These are phyloP conservation scores for Cuculus canorus DNA, from an alignment of 2,797 vertebrate genomes.

Conservation along the genomic window DNA sequence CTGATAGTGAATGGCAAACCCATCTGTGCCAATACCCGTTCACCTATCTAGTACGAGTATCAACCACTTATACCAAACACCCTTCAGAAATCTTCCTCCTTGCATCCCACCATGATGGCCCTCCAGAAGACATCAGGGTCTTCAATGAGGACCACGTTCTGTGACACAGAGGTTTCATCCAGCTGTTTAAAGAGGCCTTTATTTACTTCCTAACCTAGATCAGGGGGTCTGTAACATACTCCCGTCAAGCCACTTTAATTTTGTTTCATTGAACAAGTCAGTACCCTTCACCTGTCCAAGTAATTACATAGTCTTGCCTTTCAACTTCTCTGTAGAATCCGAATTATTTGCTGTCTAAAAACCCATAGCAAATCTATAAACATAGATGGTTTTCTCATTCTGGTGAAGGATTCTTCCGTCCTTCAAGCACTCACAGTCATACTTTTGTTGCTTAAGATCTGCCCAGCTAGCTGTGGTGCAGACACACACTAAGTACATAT, in stretches of 20 bases:
- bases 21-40: background rate
- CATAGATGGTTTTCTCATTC: constrained; percentile 82
- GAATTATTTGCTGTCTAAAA: background rate
- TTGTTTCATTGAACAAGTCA: background rate
- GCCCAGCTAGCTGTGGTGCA: background rate
- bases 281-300: background rate
- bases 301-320: background rate
- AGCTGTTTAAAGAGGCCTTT: background rate
- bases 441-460: constrained; percentile 79
- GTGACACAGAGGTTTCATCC: background rate
- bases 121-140: background rate
- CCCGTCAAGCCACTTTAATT: background rate
- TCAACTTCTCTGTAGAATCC: background rate
- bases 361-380: constrained; percentile 77
- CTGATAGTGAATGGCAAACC: background rate
- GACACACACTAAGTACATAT: accelerated
- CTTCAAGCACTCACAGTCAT: constrained; percentile 84
- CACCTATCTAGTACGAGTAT: background rate
- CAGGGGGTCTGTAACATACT: background rate
- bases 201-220: background rate
- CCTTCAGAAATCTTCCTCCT: background rate
- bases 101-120: background rate
- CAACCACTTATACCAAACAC: background rate
- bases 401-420: constrained; percentile 86
- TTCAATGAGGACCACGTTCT: accelerated